A percentile compares a stretch with the other conserved stretches of the same genome.
Conservation (phyloP, 2,888 invertebrate species). For the Epinotia nisella region DNA sequence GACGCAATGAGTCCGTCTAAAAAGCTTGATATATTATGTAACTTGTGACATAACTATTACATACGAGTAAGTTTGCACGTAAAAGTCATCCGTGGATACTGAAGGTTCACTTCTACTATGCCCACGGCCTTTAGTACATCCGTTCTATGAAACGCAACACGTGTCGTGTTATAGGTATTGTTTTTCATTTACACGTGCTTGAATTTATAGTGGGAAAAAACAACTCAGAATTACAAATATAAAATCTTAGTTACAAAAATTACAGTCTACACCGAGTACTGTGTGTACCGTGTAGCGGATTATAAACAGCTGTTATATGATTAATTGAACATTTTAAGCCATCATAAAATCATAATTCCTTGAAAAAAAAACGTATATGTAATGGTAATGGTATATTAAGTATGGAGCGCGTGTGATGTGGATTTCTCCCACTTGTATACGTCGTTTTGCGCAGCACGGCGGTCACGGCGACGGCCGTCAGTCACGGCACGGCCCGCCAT, state of each 20-base stretch:
- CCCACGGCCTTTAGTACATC: not conserved
- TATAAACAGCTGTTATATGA: too few relatives aligned
- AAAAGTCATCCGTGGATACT: constrained; percentile 3
- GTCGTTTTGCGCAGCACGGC: constrained; percentile 21
- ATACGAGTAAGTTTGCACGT: constrained; percentile 7
- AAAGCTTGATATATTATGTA: constrained; percentile 5
- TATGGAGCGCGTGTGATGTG: not conserved
- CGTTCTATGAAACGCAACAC: not conserved
- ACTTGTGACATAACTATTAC: constrained; percentile 23
- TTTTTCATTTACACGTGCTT: not conserved
- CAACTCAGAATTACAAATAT: too few relatives aligned
- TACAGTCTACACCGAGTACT: too few relatives aligned
- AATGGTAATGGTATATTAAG: too few relatives aligned
- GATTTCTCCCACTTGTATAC: not conserved
- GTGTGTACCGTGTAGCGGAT: too few relatives aligned
- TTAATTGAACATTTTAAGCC: too few relatives aligned
- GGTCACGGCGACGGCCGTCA: constrained; percentile 22
- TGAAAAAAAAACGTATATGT: too few relatives aligned
- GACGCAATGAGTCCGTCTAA: not conserved
- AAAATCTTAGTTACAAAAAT: too few relatives aligned
- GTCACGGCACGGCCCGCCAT: constrained; percentile 31
- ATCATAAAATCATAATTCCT: too few relatives aligned
- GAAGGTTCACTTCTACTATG: not conserved
- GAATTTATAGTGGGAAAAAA: too few relatives aligned
- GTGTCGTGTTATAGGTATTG: not conserved